Percentiles rank a stretch among this genome's conserved stretches.
phyloP scores from a whole-genome alignment of 2,888 invertebrate species.

The Clivina fossor region DNA sequence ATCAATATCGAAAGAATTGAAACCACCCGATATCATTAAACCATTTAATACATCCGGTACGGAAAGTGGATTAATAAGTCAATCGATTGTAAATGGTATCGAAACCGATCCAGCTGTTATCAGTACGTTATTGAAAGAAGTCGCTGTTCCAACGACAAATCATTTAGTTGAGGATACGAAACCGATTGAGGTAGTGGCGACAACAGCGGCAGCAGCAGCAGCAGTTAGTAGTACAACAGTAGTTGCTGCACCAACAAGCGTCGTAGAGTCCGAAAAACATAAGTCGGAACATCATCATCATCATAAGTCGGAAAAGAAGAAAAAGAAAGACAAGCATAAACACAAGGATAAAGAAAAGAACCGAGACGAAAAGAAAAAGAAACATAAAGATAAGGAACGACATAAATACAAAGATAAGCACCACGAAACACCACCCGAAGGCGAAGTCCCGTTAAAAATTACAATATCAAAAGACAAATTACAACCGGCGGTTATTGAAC shows the following conservation, averaged over 20 bases:
- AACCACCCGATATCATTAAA: slow-evolving; percentile 53
- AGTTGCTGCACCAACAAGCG: slow-evolving; percentile 41
- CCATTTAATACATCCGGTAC: slow-evolving; percentile 46
- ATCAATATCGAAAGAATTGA: slow-evolving; percentile 52
- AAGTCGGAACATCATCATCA: slow-evolving; percentile 46
- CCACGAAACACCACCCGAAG: slow-evolving; percentile 46
- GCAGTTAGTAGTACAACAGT: slow-evolving; percentile 36
- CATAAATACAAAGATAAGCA: slow-evolving; percentile 51
- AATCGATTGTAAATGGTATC: slow-evolving; percentile 62
- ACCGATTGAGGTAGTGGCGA: slow-evolving; percentile 25
- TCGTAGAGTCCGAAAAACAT: slow-evolving; percentile 49
- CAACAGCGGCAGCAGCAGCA: slow-evolving; percentile 25
- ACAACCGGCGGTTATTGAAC: slow-evolving; percentile 43
- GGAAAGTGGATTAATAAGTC: slow-evolving; percentile 35
- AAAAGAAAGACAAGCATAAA: slow-evolving; percentile 77
- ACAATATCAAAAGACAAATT: slow-evolving; percentile 64
- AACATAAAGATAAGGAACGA: slow-evolving; percentile 72
- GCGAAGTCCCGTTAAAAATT: slow-evolving; percentile 52
- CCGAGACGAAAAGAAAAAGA: slow-evolving; percentile 65
- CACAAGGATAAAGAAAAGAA: slow-evolving; percentile 73
- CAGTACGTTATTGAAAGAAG: slow-evolving; percentile 69
- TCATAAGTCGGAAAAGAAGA: slow-evolving; percentile 59
- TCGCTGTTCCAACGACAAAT: slow-evolving; percentile 44
- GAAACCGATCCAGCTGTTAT: slow-evolving; percentile 73
- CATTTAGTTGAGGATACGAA: slow-evolving; percentile 47